Conservation (phyloP, 2,113 vertebrate genomes). For the Hepsetus odoe region DNA sequence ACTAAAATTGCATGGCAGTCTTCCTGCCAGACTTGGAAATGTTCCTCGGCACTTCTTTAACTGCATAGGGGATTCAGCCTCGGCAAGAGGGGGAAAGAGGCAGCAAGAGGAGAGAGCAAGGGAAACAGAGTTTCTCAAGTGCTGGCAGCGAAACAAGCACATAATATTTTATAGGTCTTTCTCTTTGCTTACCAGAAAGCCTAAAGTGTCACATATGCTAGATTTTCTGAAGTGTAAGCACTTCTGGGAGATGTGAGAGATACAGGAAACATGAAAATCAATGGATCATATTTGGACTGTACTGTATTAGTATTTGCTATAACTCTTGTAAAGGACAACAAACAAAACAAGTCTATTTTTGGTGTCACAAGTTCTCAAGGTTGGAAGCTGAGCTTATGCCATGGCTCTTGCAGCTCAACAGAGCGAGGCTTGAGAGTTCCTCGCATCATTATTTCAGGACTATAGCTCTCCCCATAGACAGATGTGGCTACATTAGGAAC, state of each 20-base stretch:
- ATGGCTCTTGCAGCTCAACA: background rate
- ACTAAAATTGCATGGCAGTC: background rate
- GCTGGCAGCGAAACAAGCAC: no score
- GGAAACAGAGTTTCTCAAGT: background rate
- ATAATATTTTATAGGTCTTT: background rate
- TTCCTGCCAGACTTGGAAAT: background rate
- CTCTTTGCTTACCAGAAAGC: background rate
- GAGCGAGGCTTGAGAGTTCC: slow-evolving; percentile 13
- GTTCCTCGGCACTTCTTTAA: background rate
- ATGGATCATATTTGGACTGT: slow-evolving; percentile 5
- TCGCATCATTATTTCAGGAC: slow-evolving; percentile 41
- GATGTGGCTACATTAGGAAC: slow-evolving; percentile 44
- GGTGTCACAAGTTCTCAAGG: background rate
- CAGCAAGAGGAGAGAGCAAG: background rate
- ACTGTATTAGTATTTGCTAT: slow-evolving; percentile 2
- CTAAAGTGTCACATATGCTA: background rate
- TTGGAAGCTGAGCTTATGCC: background rate
- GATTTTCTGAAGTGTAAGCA: background rate
- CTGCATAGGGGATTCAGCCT: background rate
- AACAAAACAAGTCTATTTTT: slow-evolving; percentile 14
- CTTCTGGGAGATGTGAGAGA: slow-evolving; percentile 6
- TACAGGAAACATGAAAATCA: background rate
- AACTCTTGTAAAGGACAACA: background rate
- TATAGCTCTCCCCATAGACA: slow-evolving; percentile 32
- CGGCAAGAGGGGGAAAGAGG: background rate